Evolutionary conservation across 2,113 vertebrate species (phyloP), one percentile per base, ranked within the genome.

Genomic region (Mionectes macconnelli): DNA sequence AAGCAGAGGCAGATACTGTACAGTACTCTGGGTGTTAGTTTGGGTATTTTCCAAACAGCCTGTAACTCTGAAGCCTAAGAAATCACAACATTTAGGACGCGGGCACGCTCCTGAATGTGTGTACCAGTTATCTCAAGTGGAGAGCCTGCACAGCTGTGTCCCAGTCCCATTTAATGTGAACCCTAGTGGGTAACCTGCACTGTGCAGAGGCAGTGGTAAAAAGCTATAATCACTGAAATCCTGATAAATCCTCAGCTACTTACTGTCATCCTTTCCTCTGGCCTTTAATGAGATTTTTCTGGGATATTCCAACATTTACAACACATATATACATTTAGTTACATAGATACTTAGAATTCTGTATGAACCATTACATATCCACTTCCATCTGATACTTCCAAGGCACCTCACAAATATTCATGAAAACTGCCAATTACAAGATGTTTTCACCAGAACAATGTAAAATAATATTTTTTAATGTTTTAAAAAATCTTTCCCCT

Each of bases 281-380:
- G 12, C 24, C 16, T 70, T 74, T 31, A 85, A 59, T 60, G 20
- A 84, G 44, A 22, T 40, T 74, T 52, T 56, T 40, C 27, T 57
- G 44, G 35, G 27, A 18, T 64, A 6, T 67, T 86, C 22, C 33
- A 94, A 22, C 6, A 42, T 7, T 64, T 75, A 59, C 12, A 81
- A 64, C 7, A 42, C 9, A 33, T 4, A 6, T 4, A 5, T 20
- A 90, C 13, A 66, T 64, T 44, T 52, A 64, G 8, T 14, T 49
- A 49, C 15, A 25, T 3, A 62, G 19, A 33, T 11, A 59, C 13
- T 53, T 59, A 33, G 4, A 87, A 78, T 39, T 57, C 40, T 44
- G 3, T 52, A 60, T 44, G 23, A 84, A 89, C 5, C 0, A 50
- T 68, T 31, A 42, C 0, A 0, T 50, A 53, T 4, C 40, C 37